Conservation (phyloP, 2,113 vertebrate species). For the Potamarius usumacintae region DNA sequence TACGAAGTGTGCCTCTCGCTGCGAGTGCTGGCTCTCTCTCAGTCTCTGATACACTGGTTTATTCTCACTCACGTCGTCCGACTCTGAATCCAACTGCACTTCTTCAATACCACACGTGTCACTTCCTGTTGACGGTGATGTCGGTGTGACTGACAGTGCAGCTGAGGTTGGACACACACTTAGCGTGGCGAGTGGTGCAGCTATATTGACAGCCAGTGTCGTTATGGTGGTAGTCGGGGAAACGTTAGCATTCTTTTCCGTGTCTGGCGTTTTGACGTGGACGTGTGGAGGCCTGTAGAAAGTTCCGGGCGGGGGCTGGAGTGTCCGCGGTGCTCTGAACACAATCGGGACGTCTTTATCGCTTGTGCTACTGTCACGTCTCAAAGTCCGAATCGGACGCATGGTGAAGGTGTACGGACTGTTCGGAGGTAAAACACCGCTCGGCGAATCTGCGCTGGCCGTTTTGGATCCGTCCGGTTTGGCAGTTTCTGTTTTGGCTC, state of each 20-base stretch:
- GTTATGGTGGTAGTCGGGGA: background rate
- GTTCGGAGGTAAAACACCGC: conserved; percentile 45
- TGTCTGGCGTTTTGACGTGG: conserved; percentile 65
- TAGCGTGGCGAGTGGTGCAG: conserved; percentile 36
- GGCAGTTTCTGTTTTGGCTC: conserved; percentile 46
- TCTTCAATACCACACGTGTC: background rate
- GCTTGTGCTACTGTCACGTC: conserved; percentile 71
- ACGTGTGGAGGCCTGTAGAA: conserved; percentile 88
- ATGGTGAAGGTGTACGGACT: conserved; percentile 70
- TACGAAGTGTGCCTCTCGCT: conserved; percentile 91
- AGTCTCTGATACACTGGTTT: conserved; percentile 86
- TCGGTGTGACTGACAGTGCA: background rate
- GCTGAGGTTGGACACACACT: conserved; percentile 60
- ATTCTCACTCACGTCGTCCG: conserved; percentile 56
- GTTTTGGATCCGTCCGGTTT: conserved; percentile 48
- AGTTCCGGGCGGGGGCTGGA: conserved; percentile 90
- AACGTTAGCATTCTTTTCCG: conserved; percentile 54
- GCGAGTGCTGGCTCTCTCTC: conserved; percentile 80
- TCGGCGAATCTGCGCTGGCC: conserved; percentile 24
- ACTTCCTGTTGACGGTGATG: conserved; percentile 19
- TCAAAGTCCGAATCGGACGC: conserved; percentile 69
- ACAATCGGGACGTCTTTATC: conserved; percentile 69
- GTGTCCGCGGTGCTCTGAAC: conserved; percentile 83
- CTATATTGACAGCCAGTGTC: conserved; percentile 20
- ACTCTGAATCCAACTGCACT: background rate